phyloP scores from a whole-genome alignment of 2,113 vertebrate species.

The Microcebus ravelobensis region DNA sequence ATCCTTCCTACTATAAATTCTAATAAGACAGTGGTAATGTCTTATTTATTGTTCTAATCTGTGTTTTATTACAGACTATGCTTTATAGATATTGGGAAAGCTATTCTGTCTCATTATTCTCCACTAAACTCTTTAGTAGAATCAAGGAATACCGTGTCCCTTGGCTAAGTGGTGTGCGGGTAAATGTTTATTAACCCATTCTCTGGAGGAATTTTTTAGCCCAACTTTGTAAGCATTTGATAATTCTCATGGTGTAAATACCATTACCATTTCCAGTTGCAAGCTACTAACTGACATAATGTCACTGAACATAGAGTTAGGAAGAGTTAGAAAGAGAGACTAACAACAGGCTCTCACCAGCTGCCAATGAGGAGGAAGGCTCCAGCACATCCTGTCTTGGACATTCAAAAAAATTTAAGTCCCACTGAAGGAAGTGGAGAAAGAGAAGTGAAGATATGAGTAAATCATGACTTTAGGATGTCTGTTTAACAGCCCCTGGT shows the following conservation, averaged over 20 bases:
- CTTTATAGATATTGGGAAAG: background rate
- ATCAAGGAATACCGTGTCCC: background rate
- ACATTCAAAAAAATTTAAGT: background rate
- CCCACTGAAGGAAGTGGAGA: background rate
- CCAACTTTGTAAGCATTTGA: background rate
- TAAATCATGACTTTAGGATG: background rate
- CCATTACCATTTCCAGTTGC: background rate
- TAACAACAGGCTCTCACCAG: background rate
- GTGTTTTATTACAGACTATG: background rate
- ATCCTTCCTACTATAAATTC: background rate
- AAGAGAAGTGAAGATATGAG: background rate
- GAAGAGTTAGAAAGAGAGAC: background rate
- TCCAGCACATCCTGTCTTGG: background rate
- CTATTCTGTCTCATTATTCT: background rate
- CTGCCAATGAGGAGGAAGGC: background rate
- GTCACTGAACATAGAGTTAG: background rate
- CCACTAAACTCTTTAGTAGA: background rate
- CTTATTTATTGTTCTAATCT: slow-evolving; percentile 20
- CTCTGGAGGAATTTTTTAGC: background rate
- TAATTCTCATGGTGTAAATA: background rate
- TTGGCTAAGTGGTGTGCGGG: background rate
- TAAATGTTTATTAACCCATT: background rate
- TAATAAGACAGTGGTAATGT: background rate
- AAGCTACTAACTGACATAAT: background rate
- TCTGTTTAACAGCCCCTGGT: background rate